These are phyloP conservation scores for Pycnonotus jocosus DNA, from an alignment of 2,113 vertebrate species.

Conservation along the genomic window DNA sequence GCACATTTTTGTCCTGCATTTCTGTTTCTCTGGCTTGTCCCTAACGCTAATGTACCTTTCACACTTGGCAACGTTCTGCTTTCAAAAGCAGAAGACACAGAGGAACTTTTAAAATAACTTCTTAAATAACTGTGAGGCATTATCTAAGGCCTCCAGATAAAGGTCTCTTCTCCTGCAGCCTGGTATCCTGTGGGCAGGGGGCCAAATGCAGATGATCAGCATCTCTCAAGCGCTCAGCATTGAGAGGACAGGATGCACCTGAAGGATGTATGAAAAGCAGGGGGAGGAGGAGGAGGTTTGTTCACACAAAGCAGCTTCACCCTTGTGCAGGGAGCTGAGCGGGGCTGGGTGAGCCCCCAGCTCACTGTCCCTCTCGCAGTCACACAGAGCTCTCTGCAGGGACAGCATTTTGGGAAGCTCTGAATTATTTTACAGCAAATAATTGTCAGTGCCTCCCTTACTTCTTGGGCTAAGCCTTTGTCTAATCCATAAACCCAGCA, in stretches of 20 bases:
- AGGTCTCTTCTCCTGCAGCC: neutral
- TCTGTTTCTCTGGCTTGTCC: neutral
- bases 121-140: neutral
- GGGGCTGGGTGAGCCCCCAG: neutral
- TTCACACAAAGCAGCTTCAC: neutral
- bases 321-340: neutral
- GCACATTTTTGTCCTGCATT: neutral
- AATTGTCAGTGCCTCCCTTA: neutral
- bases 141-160: neutral
- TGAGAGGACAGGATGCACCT: constrained; percentile 63
- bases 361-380: accelerated
- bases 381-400: neutral
- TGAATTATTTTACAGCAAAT: neutral
- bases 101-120: neutral
- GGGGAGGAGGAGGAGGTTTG: neutral
- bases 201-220: neutral
- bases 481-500: neutral
- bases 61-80: accelerated
- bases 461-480: neutral
- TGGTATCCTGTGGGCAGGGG: constrained; percentile 30
- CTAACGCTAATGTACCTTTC: accelerated
- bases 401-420: neutral
- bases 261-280: constrained; percentile 45
- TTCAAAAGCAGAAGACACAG: neutral
- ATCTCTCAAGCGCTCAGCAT: neutral